These are phyloP conservation scores for Theocolax elegans DNA, from an alignment of 1,140 invertebrate genomes.

Conservation along the genomic window DNA sequence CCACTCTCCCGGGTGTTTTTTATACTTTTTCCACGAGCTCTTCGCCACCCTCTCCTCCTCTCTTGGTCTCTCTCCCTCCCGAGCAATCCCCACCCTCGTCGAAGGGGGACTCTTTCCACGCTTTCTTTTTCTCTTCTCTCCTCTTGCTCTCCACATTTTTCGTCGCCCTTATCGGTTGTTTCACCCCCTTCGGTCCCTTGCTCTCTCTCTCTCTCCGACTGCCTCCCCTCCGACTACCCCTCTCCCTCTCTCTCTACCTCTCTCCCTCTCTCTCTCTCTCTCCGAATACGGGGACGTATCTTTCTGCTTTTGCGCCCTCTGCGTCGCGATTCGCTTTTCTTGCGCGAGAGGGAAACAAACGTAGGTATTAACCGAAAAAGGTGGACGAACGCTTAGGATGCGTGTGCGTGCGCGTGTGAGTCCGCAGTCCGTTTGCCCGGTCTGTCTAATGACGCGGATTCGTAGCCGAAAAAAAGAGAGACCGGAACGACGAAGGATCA, in stretches of 20 bases:
- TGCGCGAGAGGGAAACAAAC: slow-evolving; percentile 1
- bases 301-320: background rate
- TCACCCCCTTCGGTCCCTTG: background rate
- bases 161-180: slow-evolving; percentile 41
- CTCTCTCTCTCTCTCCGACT: no score
- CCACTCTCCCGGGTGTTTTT: no score
- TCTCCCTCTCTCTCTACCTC: background rate
- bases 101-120: slow-evolving; percentile 45
- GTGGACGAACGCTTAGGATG: slow-evolving; percentile 55
- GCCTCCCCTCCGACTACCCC: background rate
- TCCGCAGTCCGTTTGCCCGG: background rate
- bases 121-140: slow-evolving; percentile 10
- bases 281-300: no score
- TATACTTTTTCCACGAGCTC: background rate
- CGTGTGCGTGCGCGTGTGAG: background rate
- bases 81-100: no score
- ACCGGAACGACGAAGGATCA: background rate
- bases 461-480: background rate
- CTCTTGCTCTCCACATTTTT: slow-evolving; percentile 43
- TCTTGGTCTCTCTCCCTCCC: slow-evolving; percentile 28
- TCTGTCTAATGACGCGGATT: slow-evolving; percentile 28
- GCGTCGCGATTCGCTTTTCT: no score
- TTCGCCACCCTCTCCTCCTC: background rate
- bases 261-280: background rate
- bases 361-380: slow-evolving; percentile 64